Evolutionary conservation across 2,113 vertebrate species (phyloP), one percentile per base, ranked within the genome.

Genomic region (Syrmaticus mikado): DNA sequence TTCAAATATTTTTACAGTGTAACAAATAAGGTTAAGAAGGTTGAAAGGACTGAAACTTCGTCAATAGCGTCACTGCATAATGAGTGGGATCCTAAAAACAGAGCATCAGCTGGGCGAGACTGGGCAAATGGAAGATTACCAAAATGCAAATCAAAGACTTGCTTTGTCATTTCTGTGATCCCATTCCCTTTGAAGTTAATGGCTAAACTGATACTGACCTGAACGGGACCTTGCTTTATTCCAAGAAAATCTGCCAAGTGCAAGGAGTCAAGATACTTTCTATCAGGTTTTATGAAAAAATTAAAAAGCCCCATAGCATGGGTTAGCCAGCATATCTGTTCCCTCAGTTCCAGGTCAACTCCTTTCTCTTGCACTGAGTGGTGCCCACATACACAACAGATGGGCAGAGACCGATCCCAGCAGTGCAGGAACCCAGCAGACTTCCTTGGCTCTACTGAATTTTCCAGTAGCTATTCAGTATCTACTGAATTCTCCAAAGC

Each of bases 191-290:
- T 97, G 95, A 96, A 96, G 91, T 96, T 96, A 97, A 97, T 88
- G 93, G 95, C 79, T 94, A 95, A 95, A 95, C 82, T 94, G 94
- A 93, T 89, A 91, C 89, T 94, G 96, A 96, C 91, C 93, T 96
- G 85, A 92, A 66, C 76, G 83, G 73, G 92, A 95, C 81, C 89
- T 86, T 6, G 72, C 70, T 92, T 93, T 87, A 87, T 94, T 94
- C 87, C 76, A 85, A 53, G 87, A 81, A 92, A 89, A 93, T 87
- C 87, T 85, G 87, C 85, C 87, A 92, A 93, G 82, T 93, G 89
- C 93, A 92, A 80, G 72, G 82, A 82, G 66, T 95, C 79, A 61
- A 91, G 91, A 40, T 88, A 90, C 87, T 90, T 93, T 91, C 75
- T 81, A 75, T 64, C 41, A 67, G 52, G 64, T 48, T 94, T 92